phyloP scores from a whole-genome alignment of 2,797 vertebrate species.

The Hylomyscus alleni region DNA sequence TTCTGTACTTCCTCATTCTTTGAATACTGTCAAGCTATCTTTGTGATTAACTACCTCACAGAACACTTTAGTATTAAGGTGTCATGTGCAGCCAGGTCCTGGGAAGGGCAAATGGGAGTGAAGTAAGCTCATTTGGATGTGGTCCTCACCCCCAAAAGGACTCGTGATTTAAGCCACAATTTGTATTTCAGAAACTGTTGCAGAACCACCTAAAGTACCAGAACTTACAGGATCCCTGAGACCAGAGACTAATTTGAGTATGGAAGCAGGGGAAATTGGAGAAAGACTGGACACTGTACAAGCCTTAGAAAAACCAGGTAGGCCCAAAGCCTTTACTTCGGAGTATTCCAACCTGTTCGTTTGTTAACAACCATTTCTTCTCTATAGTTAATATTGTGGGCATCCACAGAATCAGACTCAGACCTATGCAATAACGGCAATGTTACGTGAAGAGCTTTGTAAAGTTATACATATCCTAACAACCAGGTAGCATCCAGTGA shows the following conservation, averaged over 20 bases:
- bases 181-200: constrained; percentile 67
- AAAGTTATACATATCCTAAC: constrained; percentile 89
- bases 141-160: too few species aligned
- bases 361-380: background rate
- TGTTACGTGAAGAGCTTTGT: constrained; percentile 87
- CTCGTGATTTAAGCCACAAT: constrained; percentile 10
- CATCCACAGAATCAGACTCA: background rate
- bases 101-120: background rate
- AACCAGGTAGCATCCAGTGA: constrained; percentile 86
- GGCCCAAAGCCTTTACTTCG: constrained; percentile 21
- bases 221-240: constrained; percentile 72
- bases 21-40: background rate
- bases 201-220: constrained; percentile 75
- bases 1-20: background rate
- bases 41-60: background rate
- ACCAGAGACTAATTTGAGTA: constrained; percentile 78
- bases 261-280: constrained; percentile 69
- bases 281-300: constrained; percentile 60
- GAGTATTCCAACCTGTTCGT: background rate
- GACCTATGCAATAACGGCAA: constrained; percentile 83
- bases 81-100: background rate
- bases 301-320: constrained; percentile 67
- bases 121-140: background rate
- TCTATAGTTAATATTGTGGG: background rate
- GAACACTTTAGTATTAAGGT: background rate